Percentiles rank a stretch among this genome's conserved stretches.
Evolutionary conservation across 1,140 invertebrate species (phyloP).

Genomic region (Solenopsis invicta): DNA sequence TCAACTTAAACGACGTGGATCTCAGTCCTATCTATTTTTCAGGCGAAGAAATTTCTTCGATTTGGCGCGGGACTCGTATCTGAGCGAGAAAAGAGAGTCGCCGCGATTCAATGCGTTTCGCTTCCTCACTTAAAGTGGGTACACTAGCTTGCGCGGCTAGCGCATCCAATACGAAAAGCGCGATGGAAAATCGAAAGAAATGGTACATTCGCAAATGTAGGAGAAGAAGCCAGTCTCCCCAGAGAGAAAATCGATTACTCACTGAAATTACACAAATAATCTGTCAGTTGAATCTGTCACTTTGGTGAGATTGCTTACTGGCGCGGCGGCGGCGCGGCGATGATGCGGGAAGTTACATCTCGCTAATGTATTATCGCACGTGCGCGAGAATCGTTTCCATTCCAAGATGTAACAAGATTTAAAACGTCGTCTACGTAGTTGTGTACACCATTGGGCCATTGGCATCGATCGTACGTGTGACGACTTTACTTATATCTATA

Average conservation of each 20-base stretch:
- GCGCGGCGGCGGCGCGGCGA: too few relatives aligned
- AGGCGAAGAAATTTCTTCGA: slow-evolving; percentile 35
- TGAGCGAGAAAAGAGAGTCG: slow-evolving; percentile 25
- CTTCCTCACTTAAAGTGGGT: slow-evolving; percentile 16
- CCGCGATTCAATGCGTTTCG: slow-evolving; percentile 32
- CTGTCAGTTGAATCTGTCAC: slow-evolving; percentile 17
- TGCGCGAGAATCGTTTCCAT: neutral
- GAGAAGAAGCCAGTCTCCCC: neutral
- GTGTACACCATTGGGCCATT: too few relatives aligned
- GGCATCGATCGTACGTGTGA: slow-evolving; percentile 88
- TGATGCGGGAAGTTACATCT: slow-evolving; percentile 30
- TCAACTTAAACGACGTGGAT: slow-evolving; percentile 46
- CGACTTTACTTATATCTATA: slow-evolving; percentile 85
- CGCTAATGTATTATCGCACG: neutral
- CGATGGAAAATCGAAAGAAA: slow-evolving; percentile 11
- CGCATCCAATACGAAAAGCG: neutral
- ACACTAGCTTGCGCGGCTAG: neutral
- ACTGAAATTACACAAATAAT: slow-evolving; percentile 55
- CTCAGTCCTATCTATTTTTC: slow-evolving; percentile 40
- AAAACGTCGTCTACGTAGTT: too few relatives aligned
- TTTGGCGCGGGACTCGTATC: slow-evolving; percentile 7
- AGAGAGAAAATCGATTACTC: slow-evolving; percentile 30
- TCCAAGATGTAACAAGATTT: neutral
- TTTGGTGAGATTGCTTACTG: slow-evolving; percentile 25
- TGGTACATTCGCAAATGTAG: neutral